Evolutionary conservation across 2,113 vertebrate species (phyloP).

Genomic region (Leptosomus discolor): DNA sequence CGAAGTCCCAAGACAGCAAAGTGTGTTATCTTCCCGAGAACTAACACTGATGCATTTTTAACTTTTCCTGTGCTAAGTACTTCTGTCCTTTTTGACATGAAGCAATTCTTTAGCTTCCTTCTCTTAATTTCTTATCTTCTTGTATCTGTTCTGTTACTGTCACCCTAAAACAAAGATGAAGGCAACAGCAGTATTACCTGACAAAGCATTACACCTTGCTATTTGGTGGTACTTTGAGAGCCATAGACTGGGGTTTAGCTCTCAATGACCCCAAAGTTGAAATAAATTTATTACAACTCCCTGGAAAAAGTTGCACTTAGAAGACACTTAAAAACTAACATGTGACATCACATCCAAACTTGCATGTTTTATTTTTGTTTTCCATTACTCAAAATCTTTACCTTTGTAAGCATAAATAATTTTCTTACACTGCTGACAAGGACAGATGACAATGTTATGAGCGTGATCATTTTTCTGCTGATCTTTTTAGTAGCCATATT

Average conservation of each 20-base stretch:
- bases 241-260: not conserved
- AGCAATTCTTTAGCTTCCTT: not conserved
- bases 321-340: not conserved
- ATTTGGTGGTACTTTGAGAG: not conserved
- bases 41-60: not conserved
- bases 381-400: not conserved
- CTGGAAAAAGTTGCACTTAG: not conserved
- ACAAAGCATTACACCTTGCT: not conserved
- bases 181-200: not conserved
- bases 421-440: not conserved
- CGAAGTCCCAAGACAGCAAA: not conserved
- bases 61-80: not conserved
- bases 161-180: not conserved
- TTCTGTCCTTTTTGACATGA: not conserved
- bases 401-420: not conserved
- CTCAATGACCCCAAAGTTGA: not conserved
- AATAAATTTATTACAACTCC: not conserved
- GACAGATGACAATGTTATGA: not conserved
- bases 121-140: not conserved
- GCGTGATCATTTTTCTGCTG: too few species aligned
- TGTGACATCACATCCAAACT: not conserved
- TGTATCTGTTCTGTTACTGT: not conserved
- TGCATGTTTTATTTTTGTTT: not conserved
- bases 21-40: not conserved
- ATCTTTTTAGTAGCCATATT: too few species aligned